These are phyloP conservation scores for Poeciliopsis presidionis DNA, from an alignment of 2,797 vertebrate species.

Conservation along the genomic window DNA sequence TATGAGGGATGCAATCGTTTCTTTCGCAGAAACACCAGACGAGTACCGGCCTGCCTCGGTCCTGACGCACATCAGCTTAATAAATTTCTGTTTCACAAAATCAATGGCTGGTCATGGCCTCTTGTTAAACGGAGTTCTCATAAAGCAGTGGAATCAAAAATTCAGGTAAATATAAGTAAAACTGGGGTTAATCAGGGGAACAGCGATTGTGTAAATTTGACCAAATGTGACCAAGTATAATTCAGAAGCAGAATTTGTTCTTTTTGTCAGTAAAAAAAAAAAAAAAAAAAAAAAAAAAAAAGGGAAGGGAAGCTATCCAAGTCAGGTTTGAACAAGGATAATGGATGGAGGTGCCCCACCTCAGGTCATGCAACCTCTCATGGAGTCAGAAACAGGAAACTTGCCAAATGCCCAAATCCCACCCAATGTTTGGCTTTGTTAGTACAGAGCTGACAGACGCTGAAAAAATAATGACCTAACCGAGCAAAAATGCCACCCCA, in stretches of 20 bases:
- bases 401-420: slow-evolving; percentile 28
- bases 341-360: slow-evolving; percentile 48
- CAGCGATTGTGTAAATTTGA: not conserved
- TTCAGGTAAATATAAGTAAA: not conserved
- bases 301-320: slow-evolving; percentile 4
- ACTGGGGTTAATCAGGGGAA: not conserved
- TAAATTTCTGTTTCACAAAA: slow-evolving; percentile 8
- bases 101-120: not conserved
- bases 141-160: not conserved
- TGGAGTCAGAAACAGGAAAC: slow-evolving; percentile 22
- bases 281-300: slow-evolving; percentile 4
- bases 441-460: not conserved
- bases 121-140: slow-evolving; percentile 5
- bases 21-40: not conserved
- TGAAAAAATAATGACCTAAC: not conserved
- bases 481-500: not conserved
- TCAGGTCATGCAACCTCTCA: slow-evolving; percentile 20
- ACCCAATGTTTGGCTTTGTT: not conserved
- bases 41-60: slow-evolving; percentile 16
- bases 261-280: slow-evolving; percentile 6
- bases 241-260: slow-evolving; percentile 4
- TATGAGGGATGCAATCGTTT: not conserved
- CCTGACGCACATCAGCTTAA: not conserved
- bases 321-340: slow-evolving; percentile 56
- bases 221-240: not conserved